Base-by-base conservation (phyloP, 2,113 vertebrate species). In the Coreoperca whiteheadi region DNA sequence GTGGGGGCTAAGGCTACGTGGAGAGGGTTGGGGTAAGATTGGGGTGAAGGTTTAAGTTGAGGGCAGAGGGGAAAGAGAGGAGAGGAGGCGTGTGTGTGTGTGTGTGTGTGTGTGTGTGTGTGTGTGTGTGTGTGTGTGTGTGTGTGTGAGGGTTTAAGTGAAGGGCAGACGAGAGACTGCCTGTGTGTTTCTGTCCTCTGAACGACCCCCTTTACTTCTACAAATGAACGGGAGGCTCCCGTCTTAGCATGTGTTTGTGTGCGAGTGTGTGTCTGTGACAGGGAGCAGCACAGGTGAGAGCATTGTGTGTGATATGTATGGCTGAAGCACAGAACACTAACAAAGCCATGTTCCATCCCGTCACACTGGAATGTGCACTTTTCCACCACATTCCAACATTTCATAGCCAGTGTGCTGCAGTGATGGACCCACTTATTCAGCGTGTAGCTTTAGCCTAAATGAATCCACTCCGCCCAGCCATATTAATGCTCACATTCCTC, bases 21-120 rank as follows among this genome's bases (percentile, higher is more conserved):
- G 85, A 88, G 81, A 75, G 66, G 68, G 76, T 79, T 82, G 90
- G 88, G 92, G 91, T 94, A 91, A 93, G 83, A 90, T 88, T 82
- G 84, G 91, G 93, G 93, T 93, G 92, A 94, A 89, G 92, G 93
- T 94, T 94, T 94, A 93, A 94, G 91, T 92, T 92, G 91, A 94
- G 93, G 93, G 89, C 93, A 92, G 88, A 90, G 90, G 89, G 87
- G 86, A 88, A 82, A 74, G 63, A 89, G 81, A 88, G 84, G 84
- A 87, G 88, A 80, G 57, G 81, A 77, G 74, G 81, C n/a, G 80
- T 77, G 74, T 74, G 77, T 81, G 81, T 81, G 77, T 74, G 67
- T 50, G 80, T 68, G 80, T 79, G 83, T 69, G 73, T 67, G 84
- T 66, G 78, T 72, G 81, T 82, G 81, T 75, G 86, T 56, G 77